Conservation (phyloP, 2,888 invertebrate genomes). For the Cataglyphis livida region DNA sequence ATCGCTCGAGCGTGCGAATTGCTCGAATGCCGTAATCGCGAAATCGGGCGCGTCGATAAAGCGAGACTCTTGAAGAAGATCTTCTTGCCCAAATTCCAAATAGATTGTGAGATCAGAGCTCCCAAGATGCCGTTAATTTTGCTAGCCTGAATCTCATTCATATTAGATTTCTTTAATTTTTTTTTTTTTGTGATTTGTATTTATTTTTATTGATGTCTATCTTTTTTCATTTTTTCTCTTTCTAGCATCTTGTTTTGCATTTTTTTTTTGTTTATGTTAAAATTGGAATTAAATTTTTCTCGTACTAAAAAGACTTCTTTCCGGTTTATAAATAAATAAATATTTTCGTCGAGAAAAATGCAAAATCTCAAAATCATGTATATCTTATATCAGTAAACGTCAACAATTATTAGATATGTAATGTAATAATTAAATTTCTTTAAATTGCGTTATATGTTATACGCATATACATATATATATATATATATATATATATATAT, state of each 20-base stretch:
- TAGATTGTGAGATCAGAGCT: conserved; percentile 57
- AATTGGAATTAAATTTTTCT: too few relatives aligned
- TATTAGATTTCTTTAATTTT: not conserved
- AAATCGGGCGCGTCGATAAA: conserved; percentile 31
- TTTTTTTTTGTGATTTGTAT: too few relatives aligned
- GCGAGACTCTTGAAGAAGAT: conserved; percentile 33
- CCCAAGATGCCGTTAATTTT: conserved; percentile 15
- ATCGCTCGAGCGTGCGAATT: conserved; percentile 71
- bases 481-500: not conserved
- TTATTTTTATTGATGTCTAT: too few relatives aligned
- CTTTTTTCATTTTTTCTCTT: too few relatives aligned
- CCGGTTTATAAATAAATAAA: too few relatives aligned
- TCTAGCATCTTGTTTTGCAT: too few relatives aligned
- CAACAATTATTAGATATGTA: not conserved
- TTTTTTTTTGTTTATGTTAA: too few relatives aligned
- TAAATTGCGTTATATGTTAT: not conserved
- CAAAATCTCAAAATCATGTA: not conserved
- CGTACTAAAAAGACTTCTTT: too few relatives aligned
- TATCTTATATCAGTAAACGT: not conserved
- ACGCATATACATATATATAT: not conserved
- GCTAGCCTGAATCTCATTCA: not conserved
- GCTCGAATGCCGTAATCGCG: conserved; percentile 74
- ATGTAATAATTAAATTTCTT: not conserved
- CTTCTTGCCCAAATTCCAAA: conserved; percentile 38
- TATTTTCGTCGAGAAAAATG: not conserved